Percentiles rank a stretch among this genome's conserved stretches.
phyloP scores from a whole-genome alignment of 2,113 vertebrate genomes.

The Protomyctophum bolini region DNA sequence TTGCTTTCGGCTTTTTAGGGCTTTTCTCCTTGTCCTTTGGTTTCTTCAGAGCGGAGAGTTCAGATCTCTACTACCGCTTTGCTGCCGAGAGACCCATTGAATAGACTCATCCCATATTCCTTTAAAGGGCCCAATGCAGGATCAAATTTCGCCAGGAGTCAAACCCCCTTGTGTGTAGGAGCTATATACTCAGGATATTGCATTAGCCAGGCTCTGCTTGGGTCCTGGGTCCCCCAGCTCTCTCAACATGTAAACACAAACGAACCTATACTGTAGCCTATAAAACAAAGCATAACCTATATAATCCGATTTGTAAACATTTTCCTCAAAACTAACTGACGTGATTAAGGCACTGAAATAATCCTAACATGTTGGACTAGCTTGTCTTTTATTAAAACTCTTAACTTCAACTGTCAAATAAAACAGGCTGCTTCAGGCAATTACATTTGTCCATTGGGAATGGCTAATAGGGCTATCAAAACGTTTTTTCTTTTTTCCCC shows the following conservation, averaged over 20 bases:
- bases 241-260: constrained; percentile 52
- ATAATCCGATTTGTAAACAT: too few relatives aligned
- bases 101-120: constrained; percentile 77
- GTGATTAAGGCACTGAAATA: too few relatives aligned
- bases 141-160: constrained; percentile 74
- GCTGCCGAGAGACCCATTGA: constrained; percentile 70
- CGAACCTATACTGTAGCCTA: too few relatives aligned
- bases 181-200: constrained; percentile 68
- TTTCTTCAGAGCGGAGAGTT: constrained; percentile 46
- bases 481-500: constrained; percentile 41
- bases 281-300: too few relatives aligned
- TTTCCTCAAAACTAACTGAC: too few relatives aligned
- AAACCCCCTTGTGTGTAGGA: constrained; percentile 58
- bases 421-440: neutral
- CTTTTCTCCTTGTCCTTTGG: constrained; percentile 21
- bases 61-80: constrained; percentile 21
- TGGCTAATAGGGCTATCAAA: constrained; percentile 23
- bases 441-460: constrained; percentile 58
- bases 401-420: too few relatives aligned
- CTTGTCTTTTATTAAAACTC: too few relatives aligned
- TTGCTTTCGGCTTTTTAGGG: constrained; percentile 5
- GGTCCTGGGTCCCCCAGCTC: constrained; percentile 40
- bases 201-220: constrained; percentile 54
- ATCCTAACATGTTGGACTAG: too few relatives aligned
- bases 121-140: constrained; percentile 79